A percentile compares a stretch with the other conserved stretches of the same genome.
Evolutionary conservation across 23 tunicate species (phyloP).

Genomic region (Clavelina lepadiformis): DNA sequence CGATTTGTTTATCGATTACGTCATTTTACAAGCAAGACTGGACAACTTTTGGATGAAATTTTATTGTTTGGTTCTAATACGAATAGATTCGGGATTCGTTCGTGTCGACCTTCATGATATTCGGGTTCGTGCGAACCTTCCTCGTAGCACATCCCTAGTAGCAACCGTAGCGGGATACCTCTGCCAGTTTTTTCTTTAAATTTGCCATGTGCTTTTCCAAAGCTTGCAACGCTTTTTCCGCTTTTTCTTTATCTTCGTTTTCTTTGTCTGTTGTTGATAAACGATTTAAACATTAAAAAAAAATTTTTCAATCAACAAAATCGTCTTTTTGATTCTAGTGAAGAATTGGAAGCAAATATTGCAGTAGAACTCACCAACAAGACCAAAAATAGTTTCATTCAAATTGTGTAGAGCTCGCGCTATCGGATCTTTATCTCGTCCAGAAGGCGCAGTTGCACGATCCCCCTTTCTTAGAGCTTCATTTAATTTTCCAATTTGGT

Average conservation of each 20-base stretch:
- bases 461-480: constrained; percentile 62
- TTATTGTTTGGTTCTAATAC: too few species aligned
- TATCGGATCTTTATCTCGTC: constrained; percentile 25
- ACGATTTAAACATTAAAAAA: neutral
- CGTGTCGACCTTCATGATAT: too few species aligned
- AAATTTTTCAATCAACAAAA: too few species aligned
- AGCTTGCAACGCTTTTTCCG: constrained; percentile 65
- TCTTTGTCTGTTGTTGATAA: constrained; percentile 40
- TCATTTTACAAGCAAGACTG: too few species aligned
- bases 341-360: neutral
- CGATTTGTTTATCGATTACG: too few species aligned
- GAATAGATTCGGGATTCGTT: too few species aligned
- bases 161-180: too few species aligned
- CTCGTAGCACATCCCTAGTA: too few species aligned
- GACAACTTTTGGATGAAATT: too few species aligned
- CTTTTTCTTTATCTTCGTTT: constrained; percentile 46
- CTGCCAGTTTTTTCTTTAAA: constrained; percentile 68
- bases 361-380: constrained; percentile 21
- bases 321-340: neutral
- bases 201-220: constrained; percentile 71
- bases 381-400: constrained; percentile 19
- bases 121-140: too few species aligned
- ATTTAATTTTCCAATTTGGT: constrained; percentile 31
- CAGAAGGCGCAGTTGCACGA: constrained; percentile 6
- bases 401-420: constrained; percentile 43